These are phyloP conservation scores for Tetanocera ferruginea DNA, from an alignment of 2,888 invertebrate genomes.

Conservation along the genomic window DNA sequence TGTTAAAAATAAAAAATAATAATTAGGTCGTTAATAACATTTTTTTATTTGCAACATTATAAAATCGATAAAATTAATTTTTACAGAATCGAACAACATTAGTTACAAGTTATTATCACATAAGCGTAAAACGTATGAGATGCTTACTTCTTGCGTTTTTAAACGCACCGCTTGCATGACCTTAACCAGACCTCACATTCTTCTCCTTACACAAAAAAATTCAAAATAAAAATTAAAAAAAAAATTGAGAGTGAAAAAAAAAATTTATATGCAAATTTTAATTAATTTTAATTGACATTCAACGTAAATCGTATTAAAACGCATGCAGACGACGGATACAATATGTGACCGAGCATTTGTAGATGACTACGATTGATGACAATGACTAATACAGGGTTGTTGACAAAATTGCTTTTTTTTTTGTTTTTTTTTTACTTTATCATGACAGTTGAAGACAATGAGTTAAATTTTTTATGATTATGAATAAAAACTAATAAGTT, in stretches of 20 bases:
- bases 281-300: slow-evolving; percentile 61
- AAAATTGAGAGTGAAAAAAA: too few relatives aligned
- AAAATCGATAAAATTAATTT: background rate
- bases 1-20: too few relatives aligned
- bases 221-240: background rate
- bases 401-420: background rate
- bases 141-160: background rate
- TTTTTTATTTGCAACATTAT: too few relatives aligned
- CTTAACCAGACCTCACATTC: background rate
- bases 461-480: background rate
- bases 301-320: slow-evolving; percentile 39
- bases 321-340: slow-evolving; percentile 11
- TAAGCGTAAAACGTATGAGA: too few relatives aligned
- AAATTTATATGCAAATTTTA: slow-evolving; percentile 50
- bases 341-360: background rate
- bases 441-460: too few relatives aligned
- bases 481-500: background rate
- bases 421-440: background rate
- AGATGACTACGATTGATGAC: slow-evolving; percentile 6
- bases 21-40: too few relatives aligned
- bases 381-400: slow-evolving; percentile 8
- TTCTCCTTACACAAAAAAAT: background rate
- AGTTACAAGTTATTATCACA: background rate
- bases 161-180: background rate
- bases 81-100: background rate